Evolutionary conservation across 1,140 invertebrate genomes (phyloP), one percentile per base, ranked within the genome.

Genomic region (Brachionus manjavacas): DNA sequence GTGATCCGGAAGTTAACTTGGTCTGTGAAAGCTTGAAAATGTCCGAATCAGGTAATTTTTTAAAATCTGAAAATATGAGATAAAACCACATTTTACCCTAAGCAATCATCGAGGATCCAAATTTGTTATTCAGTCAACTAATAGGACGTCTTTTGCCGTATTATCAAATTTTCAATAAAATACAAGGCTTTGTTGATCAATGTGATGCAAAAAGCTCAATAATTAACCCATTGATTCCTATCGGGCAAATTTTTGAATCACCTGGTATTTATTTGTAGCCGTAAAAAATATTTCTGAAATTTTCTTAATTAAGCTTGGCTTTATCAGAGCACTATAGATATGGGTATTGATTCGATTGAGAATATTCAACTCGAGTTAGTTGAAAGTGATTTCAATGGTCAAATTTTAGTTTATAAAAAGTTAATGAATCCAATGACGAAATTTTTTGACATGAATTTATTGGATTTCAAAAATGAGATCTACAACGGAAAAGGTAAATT

Each of bases 91-190:
- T 74, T 74, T 74, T 23, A 20, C 1, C 20, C 46, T 12, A 20
- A 76, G 72, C 72, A 8, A 76, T 76, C 4, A 25, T 76, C 7
- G 72, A 76, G 25, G 72, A 76, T 76, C 16, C 41, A 25, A 76
- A 76, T 46, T n/a, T 76, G 3, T 1, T 89, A 55, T 86, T 87
- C 8, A 85, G 86, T 14, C 88, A 89, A 84, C 84, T 89, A 49
- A 85, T 86, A 3, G 88, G 88, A 0, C 88, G 86, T 81, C 86
- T 89, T 11, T 83, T 89, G 8, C 87, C 87, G 0, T 89, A 89
- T 85, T 88, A 88, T 81, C 66, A 86, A 31, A 86, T 85, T n/a
- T 86, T 88, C 85, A 80, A 85, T 31, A 87, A 88, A 79, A 87
- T 89, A n/a, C 84, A 86, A 14, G 85, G 85, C 28, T 86, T 89